phyloP scores from a whole-genome alignment of 2,888 invertebrate genomes.

The Erannis defoliaria region DNA sequence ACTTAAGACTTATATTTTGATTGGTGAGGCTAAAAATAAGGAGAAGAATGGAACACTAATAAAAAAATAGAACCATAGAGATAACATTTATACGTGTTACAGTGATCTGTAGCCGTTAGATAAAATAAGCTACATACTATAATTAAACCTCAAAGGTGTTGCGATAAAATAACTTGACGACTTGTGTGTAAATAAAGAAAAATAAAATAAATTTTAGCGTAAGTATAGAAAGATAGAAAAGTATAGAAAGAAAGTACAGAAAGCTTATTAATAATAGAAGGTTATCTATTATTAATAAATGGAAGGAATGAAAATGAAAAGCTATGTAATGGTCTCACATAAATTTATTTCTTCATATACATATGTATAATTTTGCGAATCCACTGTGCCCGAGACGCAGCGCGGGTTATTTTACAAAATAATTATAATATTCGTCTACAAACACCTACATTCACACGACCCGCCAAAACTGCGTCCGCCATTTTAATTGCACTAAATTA shows the following conservation, averaged over 20 bases:
- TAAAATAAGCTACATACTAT: too few relatives aligned
- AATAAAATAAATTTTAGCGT: too few relatives aligned
- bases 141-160: too few relatives aligned
- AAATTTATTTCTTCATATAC: conserved; percentile 86
- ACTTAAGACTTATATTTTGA: too few relatives aligned
- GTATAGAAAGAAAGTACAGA: too few relatives aligned
- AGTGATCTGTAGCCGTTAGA: too few relatives aligned
- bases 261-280: too few relatives aligned
- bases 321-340: conserved; percentile 78
- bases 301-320: conserved; percentile 44
- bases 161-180: too few relatives aligned
- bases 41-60: background rate
- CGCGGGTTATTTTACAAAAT: conserved; percentile 82
- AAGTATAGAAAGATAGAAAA: too few relatives aligned
- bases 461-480: conserved; percentile 69
- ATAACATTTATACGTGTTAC: background rate
- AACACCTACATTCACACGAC: conserved; percentile 77
- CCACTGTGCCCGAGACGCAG: conserved; percentile 85
- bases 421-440: conserved; percentile 72
- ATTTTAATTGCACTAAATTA: conserved; percentile 79
- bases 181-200: too few relatives aligned
- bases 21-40: background rate
- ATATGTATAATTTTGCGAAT: conserved; percentile 86
- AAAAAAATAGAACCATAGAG: background rate
- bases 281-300: background rate